These are phyloP conservation scores for Iguana delicatissima DNA, from an alignment of 2,797 vertebrate species.

Conservation along the genomic window DNA sequence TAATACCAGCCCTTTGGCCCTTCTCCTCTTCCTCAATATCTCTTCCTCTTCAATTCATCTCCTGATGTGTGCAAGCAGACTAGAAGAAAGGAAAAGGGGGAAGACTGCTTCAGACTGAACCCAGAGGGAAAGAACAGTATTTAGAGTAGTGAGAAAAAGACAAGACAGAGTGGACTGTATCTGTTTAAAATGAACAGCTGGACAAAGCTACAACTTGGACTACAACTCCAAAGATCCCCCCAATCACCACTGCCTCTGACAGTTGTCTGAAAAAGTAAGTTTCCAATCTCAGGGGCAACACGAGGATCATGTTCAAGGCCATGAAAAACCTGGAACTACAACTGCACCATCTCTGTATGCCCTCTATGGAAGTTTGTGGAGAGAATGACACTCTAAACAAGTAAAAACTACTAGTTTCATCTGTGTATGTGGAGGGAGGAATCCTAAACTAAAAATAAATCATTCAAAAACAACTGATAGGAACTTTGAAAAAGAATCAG, in stretches of 20 bases:
- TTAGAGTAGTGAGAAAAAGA: background rate
- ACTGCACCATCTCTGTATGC: background rate
- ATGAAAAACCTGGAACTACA: background rate
- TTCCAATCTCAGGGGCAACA: too few species aligned
- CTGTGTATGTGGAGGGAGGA: too few species aligned
- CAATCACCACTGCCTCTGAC: too few species aligned
- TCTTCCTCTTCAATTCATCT: background rate
- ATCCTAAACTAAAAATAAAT: constrained; percentile 24
- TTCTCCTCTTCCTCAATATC: background rate
- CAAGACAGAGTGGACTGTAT: too few species aligned
- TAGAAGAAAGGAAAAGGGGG: background rate
- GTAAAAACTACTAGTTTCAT: background rate
- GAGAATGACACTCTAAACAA: constrained; percentile 36
- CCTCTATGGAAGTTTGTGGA: background rate
- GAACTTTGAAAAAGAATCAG: background rate
- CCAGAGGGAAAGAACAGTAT: background rate
- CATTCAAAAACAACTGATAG: background rate
- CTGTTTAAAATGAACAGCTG: too few species aligned
- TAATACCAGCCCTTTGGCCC: background rate
- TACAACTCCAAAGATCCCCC: background rate
- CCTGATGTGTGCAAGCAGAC: background rate
- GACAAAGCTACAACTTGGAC: background rate
- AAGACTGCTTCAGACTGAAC: too few species aligned
- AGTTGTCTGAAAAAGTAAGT: too few species aligned
- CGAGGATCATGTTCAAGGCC: background rate